Evolutionary conservation across 2,888 invertebrate genomes (phyloP).

Genomic region (Brassicogethes aeneus): DNA sequence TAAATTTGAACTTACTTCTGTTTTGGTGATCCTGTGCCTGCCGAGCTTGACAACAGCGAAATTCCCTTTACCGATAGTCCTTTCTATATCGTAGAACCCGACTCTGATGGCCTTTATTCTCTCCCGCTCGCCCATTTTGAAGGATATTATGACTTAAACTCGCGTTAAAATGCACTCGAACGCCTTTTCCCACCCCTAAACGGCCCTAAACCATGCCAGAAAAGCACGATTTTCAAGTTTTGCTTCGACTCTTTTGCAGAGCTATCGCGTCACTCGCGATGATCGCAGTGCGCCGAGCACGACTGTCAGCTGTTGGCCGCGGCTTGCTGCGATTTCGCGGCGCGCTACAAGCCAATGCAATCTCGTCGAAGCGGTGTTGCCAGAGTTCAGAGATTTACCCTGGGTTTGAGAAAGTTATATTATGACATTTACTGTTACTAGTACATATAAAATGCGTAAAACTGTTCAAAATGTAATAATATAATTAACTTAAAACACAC

Average conservation of each 20-base stretch:
- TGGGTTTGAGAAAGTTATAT: too few species aligned
- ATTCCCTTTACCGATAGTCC: constrained; percentile 97
- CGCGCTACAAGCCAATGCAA: background rate
- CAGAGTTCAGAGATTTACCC: too few species aligned
- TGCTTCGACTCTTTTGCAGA: too few species aligned
- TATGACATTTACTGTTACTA: too few species aligned
- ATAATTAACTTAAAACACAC: too few species aligned
- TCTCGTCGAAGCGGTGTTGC: background rate
- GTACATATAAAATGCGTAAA: constrained; percentile 12
- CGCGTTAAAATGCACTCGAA: background rate
- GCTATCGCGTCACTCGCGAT: too few species aligned
- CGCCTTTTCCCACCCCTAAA: too few species aligned
- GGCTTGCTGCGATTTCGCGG: constrained; percentile 4
- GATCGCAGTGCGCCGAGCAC: too few species aligned
- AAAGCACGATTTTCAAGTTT: too few species aligned
- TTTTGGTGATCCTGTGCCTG: constrained; percentile 95
- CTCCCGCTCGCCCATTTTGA: constrained; percentile 36
- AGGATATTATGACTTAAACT: background rate
- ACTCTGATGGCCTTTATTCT: constrained; percentile 62
- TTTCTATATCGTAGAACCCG: constrained; percentile 96
- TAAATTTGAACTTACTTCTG: too few species aligned
- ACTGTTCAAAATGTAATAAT: too few species aligned
- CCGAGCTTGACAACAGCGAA: constrained; percentile 98
- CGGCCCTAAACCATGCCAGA: too few species aligned
- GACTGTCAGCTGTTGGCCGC: background rate